Evolutionary conservation across 2,113 vertebrate genomes (phyloP).

Genomic region (Ranitomeya variabilis): DNA sequence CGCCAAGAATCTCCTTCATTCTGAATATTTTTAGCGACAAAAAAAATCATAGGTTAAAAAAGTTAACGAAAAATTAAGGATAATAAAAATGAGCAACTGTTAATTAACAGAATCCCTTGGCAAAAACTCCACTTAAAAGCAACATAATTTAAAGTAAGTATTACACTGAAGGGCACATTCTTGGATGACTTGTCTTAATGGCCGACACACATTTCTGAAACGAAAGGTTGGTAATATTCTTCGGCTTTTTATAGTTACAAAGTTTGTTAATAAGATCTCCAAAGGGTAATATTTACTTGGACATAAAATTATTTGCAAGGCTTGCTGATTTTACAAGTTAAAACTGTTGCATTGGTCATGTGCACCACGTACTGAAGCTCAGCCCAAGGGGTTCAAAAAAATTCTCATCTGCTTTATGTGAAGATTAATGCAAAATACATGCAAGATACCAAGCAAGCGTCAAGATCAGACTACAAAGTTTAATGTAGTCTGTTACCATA

Average conservation of each 20-base stretch:
- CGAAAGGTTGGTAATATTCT: constrained; percentile 61
- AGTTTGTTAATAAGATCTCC: constrained; percentile 63
- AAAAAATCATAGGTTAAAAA: constrained; percentile 43
- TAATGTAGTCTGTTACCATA: too few relatives aligned
- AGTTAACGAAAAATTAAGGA: constrained; percentile 50
- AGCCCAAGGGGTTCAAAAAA: too few relatives aligned
- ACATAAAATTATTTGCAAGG: constrained; percentile 66
- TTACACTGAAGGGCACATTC: constrained; percentile 62
- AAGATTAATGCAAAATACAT: too few relatives aligned
- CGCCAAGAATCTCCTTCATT: neutral
- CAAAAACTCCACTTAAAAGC: constrained; percentile 57
- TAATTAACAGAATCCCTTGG: constrained; percentile 61
- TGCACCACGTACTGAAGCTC: neutral
- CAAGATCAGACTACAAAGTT: too few relatives aligned
- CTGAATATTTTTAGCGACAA: constrained; percentile 40
- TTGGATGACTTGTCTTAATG: constrained; percentile 65
- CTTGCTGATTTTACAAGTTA: constrained; percentile 44
- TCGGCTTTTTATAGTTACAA: constrained; percentile 63
- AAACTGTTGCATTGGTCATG: neutral
- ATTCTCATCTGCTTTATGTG: too few relatives aligned
- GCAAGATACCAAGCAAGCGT: too few relatives aligned
- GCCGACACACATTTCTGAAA: constrained; percentile 57
- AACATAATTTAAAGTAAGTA: constrained; percentile 61
- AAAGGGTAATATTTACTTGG: constrained; percentile 58
- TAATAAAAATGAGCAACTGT: constrained; percentile 56